Percentiles rank a stretch among this genome's conserved stretches.
Conservation (phyloP, 2,888 invertebrate species). For the Megastigmus dorsalis region DNA sequence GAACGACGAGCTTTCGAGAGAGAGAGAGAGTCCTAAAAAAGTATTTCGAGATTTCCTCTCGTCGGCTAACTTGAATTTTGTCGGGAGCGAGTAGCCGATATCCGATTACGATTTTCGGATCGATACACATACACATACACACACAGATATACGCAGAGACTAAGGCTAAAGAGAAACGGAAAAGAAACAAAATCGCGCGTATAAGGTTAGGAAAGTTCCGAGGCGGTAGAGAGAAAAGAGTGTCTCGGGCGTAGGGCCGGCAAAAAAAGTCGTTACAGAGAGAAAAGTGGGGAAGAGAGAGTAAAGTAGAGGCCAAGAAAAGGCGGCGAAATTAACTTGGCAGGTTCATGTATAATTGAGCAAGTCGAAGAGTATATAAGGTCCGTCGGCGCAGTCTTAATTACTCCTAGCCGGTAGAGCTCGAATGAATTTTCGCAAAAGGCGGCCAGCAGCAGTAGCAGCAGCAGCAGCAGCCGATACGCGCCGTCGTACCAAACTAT, state of each 20-base stretch:
- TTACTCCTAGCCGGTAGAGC: conserved; percentile 40
- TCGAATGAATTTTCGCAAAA: conserved; percentile 24
- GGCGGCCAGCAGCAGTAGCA: background rate
- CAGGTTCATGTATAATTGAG: conserved; percentile 56
- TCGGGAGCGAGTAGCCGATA: conserved; percentile 9
- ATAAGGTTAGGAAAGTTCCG: conserved; percentile 9
- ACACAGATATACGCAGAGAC: background rate
- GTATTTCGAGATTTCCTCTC: conserved; percentile 16
- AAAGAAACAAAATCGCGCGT: conserved; percentile 4
- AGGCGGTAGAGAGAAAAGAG: conserved; percentile 14
- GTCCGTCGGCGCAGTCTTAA: conserved; percentile 23
- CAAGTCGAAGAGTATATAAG: conserved; percentile 1
- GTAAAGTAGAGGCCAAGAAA: conserved; percentile 3
- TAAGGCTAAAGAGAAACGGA: background rate
- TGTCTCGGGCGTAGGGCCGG: no score
- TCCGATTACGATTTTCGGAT: conserved; percentile 27
- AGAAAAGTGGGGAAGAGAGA: background rate
- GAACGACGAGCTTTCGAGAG: background rate
- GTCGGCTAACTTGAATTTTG: background rate
- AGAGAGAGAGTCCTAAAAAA: background rate
- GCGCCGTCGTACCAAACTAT: no score
- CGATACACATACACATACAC: background rate
- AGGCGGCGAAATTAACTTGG: conserved; percentile 54
- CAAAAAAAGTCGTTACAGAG: no score
- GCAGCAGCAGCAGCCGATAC: background rate